Conservation (phyloP, 1,140 invertebrate species). For the Scaptomyza montana region DNA sequence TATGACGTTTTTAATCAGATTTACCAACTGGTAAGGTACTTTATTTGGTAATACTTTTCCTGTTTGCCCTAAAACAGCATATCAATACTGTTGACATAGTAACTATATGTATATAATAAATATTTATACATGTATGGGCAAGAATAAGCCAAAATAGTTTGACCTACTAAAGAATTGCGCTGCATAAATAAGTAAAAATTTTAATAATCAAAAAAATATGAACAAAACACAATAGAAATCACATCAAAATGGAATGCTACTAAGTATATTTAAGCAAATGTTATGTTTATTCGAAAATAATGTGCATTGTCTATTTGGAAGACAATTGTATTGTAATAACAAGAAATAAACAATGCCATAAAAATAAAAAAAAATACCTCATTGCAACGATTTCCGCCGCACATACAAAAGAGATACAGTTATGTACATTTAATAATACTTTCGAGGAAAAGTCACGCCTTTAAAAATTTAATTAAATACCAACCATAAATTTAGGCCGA, state of each 20-base stretch:
- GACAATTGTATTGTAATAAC: constrained; percentile 67
- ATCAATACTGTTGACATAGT: constrained; percentile 43
- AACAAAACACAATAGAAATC: constrained; percentile 13
- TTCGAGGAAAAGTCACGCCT: constrained; percentile 62
- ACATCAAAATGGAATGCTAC: constrained; percentile 15
- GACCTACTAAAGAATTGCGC: not conserved
- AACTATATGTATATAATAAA: constrained; percentile 14
- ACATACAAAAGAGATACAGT: constrained; percentile 49
- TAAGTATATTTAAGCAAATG: constrained; percentile 19
- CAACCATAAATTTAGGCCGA: constrained; percentile 24
- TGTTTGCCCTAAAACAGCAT: constrained; percentile 32
- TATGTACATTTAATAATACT: constrained; percentile 53
- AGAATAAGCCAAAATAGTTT: not conserved
- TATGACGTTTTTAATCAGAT: constrained; percentile 17
- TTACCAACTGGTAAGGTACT: not conserved
- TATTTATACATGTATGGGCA: not conserved
- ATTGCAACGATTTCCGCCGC: constrained; percentile 76
- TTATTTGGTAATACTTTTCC: constrained; percentile 31
- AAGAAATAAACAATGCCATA: constrained; percentile 67
- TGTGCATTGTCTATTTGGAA: constrained; percentile 42
- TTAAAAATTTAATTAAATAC: constrained; percentile 48
- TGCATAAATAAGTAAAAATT: not conserved
- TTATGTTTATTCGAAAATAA: constrained; percentile 24
- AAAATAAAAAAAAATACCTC: constrained; percentile 65
- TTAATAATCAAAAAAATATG: not conserved